These are phyloP conservation scores for Lampris megalopsis DNA, from an alignment of 2,113 vertebrate species.

Conservation along the genomic window DNA sequence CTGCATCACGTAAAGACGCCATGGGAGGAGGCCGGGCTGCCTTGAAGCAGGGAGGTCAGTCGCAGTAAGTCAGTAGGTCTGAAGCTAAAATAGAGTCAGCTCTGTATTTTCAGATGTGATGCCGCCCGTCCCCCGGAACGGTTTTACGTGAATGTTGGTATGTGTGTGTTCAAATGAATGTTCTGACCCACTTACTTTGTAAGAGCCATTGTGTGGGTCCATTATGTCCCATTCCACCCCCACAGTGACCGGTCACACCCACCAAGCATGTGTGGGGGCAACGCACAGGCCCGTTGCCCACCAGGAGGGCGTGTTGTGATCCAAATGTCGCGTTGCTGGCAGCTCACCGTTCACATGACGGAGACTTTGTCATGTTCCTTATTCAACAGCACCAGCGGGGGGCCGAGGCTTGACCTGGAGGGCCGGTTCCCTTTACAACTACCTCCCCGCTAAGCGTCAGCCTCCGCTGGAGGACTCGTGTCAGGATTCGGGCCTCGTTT, in stretches of 20 bases:
- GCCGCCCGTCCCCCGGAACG: background rate
- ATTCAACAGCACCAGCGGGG: slow-evolving; percentile 16
- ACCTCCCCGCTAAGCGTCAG: too few relatives aligned
- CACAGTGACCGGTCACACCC: slow-evolving; percentile 55
- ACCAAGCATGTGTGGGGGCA: slow-evolving; percentile 60
- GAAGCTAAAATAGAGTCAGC: slow-evolving; percentile 44
- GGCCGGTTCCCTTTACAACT: too few relatives aligned
- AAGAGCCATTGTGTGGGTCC: slow-evolving; percentile 47
- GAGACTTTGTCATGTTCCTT: slow-evolving; percentile 31
- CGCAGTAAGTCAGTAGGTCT: background rate
- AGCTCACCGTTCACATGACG: slow-evolving; percentile 17
- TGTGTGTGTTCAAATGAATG: slow-evolving; percentile 61
- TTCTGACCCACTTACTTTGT: slow-evolving; percentile 55
- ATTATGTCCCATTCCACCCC: slow-evolving; percentile 58
- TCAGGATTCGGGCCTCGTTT: too few relatives aligned
- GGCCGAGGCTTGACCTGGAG: too few relatives aligned
- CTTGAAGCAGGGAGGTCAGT: too few relatives aligned
- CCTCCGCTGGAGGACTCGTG: too few relatives aligned
- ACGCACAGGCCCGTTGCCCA: slow-evolving; percentile 25
- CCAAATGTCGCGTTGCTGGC: slow-evolving; percentile 54
- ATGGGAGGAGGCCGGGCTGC: too few relatives aligned
- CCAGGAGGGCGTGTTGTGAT: slow-evolving; percentile 51
- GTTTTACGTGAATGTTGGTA: slow-evolving; percentile 64
- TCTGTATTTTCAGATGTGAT: slow-evolving; percentile 42
- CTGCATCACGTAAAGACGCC: too few relatives aligned